phyloP scores from a whole-genome alignment of 2,113 vertebrate genomes.

The Arothron firmamentum region DNA sequence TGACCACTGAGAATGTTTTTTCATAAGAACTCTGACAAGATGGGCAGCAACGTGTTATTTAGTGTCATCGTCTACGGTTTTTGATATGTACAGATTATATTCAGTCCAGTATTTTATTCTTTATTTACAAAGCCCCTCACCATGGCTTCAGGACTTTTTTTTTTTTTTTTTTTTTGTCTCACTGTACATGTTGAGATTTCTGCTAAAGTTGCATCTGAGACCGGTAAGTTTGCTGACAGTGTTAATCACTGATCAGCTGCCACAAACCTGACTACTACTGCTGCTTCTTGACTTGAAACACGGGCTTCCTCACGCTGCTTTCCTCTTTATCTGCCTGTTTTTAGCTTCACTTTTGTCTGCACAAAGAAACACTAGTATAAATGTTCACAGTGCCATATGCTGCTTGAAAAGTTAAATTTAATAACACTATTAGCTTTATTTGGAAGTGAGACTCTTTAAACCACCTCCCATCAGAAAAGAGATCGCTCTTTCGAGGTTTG shows the following conservation, averaged over 20 bases:
- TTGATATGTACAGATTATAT: slow-evolving; percentile 65
- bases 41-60: slow-evolving; percentile 50
- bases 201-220: slow-evolving; percentile 27
- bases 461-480: not conserved
- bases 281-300: slow-evolving; percentile 58
- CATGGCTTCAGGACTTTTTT: slow-evolving; percentile 38
- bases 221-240: slow-evolving; percentile 40
- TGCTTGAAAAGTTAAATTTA: not conserved
- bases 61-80: slow-evolving; percentile 43
- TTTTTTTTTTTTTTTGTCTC: slow-evolving; percentile 33
- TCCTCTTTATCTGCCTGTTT: not conserved
- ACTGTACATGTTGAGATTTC: slow-evolving; percentile 40
- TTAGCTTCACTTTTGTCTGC: not conserved
- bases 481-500: not conserved
- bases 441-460: not conserved
- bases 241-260: slow-evolving; percentile 34
- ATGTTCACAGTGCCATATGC: slow-evolving; percentile 10
- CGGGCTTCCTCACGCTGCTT: slow-evolving; percentile 25
- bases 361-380: not conserved
- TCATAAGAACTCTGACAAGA: slow-evolving; percentile 59
- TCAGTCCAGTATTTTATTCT: slow-evolving; percentile 55
- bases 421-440: not conserved
- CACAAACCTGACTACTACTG: slow-evolving; percentile 62
- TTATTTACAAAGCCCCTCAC: slow-evolving; percentile 38
- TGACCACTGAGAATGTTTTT: slow-evolving; percentile 87